These are phyloP conservation scores for Halichondria panicea DNA, from an alignment of 37 sponge, comb jelly and placozoan species.

Conservation along the genomic window DNA sequence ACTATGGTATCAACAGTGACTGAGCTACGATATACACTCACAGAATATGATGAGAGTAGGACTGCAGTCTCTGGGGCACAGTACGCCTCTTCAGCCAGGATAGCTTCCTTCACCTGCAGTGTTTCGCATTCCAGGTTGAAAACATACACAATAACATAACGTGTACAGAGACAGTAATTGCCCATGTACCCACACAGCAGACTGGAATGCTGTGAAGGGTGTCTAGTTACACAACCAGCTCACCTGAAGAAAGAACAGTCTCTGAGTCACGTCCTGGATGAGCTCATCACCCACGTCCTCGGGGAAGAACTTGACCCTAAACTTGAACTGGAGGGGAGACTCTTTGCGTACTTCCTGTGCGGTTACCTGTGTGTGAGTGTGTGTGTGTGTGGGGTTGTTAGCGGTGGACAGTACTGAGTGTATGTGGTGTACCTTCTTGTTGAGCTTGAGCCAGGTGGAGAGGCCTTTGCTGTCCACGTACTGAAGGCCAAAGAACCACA, in stretches of 20 bases:
- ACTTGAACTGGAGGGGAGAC: slow-evolving; percentile 90
- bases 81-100: slow-evolving; percentile 87
- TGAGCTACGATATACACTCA: too few species aligned
- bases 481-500: slow-evolving; percentile 99
- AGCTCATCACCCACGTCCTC: slow-evolving; percentile 95
- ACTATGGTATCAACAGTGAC: too few species aligned
- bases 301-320: slow-evolving; percentile 94
- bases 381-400: too few species aligned
- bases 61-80: slow-evolving; percentile 96
- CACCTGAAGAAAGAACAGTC: slow-evolving; percentile 79
- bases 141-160: too few species aligned
- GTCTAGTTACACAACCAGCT: too few species aligned
- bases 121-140: too few species aligned
- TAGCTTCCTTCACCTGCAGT: slow-evolving; percentile 82
- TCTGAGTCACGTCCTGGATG: slow-evolving; percentile 95
- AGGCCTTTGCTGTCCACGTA: slow-evolving; percentile 89
- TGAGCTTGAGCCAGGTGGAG: slow-evolving; percentile 93
- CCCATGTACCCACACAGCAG: too few species aligned
- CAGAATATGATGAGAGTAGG: slow-evolving; percentile 93
- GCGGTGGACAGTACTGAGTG: too few species aligned
- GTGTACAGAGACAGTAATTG: too few species aligned
- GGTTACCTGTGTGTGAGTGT: slow-evolving; percentile 72
- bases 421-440: slow-evolving; percentile 99
- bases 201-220: too few species aligned
- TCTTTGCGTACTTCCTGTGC: slow-evolving; percentile 91